Percentiles rank a stretch among this genome's conserved stretches.
Evolutionary conservation across 2,113 vertebrate species (phyloP).

Genomic region (Thryonomys swinderianus): DNA sequence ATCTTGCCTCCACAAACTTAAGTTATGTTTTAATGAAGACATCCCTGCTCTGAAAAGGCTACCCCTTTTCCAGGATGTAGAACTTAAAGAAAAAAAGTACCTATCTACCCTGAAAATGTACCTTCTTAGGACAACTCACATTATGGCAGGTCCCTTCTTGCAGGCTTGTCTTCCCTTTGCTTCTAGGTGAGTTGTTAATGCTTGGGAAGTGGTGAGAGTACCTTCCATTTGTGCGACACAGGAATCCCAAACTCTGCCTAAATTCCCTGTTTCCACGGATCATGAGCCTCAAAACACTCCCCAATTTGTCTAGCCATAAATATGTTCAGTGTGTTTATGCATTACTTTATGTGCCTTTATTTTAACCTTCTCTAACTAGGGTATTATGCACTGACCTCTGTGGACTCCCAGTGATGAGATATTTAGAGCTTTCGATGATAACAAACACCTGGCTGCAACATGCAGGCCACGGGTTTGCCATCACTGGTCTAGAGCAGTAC

Average conservation of each 20-base stretch:
- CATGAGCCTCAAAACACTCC: background rate
- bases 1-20: constrained; percentile 53
- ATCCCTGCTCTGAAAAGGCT: constrained; percentile 62
- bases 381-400: background rate
- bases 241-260: background rate
- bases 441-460: background rate
- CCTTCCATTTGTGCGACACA: background rate
- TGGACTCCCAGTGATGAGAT: background rate
- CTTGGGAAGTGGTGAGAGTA: constrained; percentile 9
- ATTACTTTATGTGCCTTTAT: constrained; percentile 12
- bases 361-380: constrained; percentile 11
- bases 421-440: background rate
- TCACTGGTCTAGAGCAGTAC: background rate
- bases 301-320: constrained; percentile 7
- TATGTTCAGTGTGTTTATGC: background rate
- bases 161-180: constrained; percentile 63
- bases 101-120: constrained; percentile 80
- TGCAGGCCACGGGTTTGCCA: background rate
- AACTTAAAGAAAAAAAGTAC: constrained; percentile 72
- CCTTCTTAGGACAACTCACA: constrained; percentile 78
- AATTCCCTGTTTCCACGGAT: background rate
- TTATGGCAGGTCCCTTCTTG: constrained; percentile 81
- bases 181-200: constrained; percentile 64
- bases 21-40: constrained; percentile 70
- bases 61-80: constrained; percentile 64